Base-by-base conservation (phyloP, 37 sponge, comb jelly and placozoan species). In the Spongia lamella region DNA sequence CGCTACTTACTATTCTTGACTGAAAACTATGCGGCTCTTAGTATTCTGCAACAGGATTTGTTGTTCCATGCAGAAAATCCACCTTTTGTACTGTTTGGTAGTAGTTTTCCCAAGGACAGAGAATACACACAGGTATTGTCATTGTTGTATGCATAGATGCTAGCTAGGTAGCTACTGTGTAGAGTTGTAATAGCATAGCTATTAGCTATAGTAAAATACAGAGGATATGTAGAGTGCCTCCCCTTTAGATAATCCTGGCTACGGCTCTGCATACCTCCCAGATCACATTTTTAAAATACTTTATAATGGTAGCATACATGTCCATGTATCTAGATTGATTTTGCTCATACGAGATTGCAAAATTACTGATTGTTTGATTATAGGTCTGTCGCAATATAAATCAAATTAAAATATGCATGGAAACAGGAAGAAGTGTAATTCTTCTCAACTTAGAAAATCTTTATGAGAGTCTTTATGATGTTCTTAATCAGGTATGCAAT, bases 111-210 rank as follows among this genome's bases (percentile, higher is more conserved):
- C 15, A 90, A 84, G 82, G 97, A 97, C 63, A 84, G 85, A 47
- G 97, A 93, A 31, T 97, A 97, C 80, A 93, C 97, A 27, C 92
- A 90, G 78, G 93, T 93, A 56, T n/a, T n/a, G n/a, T n/a, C n/a
- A n/a, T n/a, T n/a, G n/a, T n/a, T n/a, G n/a, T n/a, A n/a, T n/a
- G n/a, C n/a, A n/a, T n/a, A n/a, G n/a, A n/a, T n/a, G n/a, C n/a
- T n/a, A n/a, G n/a, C n/a, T n/a, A n/a, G n/a, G n/a, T n/a, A n/a
- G n/a, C n/a, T n/a, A n/a, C n/a, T n/a, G n/a, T n/a, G n/a, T n/a
- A n/a, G n/a, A n/a, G n/a, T n/a, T n/a, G n/a, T n/a, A n/a, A n/a
- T n/a, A n/a, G n/a, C n/a, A n/a, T n/a, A n/a, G n/a, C n/a, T n/a
- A n/a, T n/a, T n/a, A n/a, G n/a, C n/a, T n/a, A n/a, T n/a, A n/a